Conservation (phyloP, 2,797 vertebrate genomes). For the Ptychobarbus kaznakovi region DNA sequence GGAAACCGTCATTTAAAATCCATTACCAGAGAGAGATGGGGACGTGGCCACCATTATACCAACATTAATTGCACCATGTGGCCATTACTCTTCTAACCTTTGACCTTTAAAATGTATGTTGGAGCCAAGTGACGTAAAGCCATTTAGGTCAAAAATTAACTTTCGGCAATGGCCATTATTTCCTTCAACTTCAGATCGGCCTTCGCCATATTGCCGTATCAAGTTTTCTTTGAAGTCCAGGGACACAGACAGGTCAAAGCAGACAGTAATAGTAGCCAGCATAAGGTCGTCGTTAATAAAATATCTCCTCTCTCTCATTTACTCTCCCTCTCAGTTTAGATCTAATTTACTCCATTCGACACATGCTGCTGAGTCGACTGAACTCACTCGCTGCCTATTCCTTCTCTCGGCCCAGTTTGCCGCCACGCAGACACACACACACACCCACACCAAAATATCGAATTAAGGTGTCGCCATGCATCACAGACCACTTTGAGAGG, state of each 20-base stretch:
- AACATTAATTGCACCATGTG: slow-evolving; percentile 69
- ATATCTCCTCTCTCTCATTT: slow-evolving; percentile 63
- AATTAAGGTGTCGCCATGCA: slow-evolving; percentile 66
- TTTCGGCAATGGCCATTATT: slow-evolving; percentile 47
- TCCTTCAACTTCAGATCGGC: slow-evolving; percentile 41
- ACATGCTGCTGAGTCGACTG: slow-evolving; percentile 62
- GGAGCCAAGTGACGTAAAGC: slow-evolving; percentile 60
- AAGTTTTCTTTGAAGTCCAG: slow-evolving; percentile 26
- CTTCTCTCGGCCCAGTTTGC: slow-evolving; percentile 48
- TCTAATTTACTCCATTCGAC: slow-evolving; percentile 49
- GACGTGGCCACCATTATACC: slow-evolving; percentile 70
- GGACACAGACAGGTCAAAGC: slow-evolving; percentile 56
- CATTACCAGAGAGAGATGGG: slow-evolving; percentile 70
- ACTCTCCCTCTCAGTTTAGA: slow-evolving; percentile 42
- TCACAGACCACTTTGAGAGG: slow-evolving; percentile 65
- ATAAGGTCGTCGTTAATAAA: slow-evolving; percentile 72
- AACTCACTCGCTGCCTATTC: slow-evolving; percentile 49
- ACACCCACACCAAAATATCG: slow-evolving; percentile 61
- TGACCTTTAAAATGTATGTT: slow-evolving; percentile 67
- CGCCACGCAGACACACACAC: slow-evolving; percentile 41
- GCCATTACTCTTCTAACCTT: slow-evolving; percentile 73
- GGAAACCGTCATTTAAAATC: slow-evolving; percentile 75
- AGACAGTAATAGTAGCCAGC: slow-evolving; percentile 59
- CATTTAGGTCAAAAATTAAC: slow-evolving; percentile 55
- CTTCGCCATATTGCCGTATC: slow-evolving; percentile 35